These are phyloP conservation scores for Drosophila ambigua DNA, from an alignment of 1,140 invertebrate genomes.

Conservation along the genomic window DNA sequence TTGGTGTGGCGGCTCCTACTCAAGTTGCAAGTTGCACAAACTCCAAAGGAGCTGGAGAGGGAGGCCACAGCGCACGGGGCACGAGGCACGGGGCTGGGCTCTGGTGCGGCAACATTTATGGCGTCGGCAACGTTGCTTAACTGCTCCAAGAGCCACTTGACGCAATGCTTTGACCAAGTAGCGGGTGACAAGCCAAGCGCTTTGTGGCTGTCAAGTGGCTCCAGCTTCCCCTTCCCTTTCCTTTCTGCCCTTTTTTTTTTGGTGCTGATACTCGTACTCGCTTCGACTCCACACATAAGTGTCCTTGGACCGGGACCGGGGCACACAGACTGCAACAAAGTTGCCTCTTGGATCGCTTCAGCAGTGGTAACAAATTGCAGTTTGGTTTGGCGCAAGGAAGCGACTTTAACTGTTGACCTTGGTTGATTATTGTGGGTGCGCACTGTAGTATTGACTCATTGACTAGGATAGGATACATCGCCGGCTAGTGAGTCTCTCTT, in stretches of 20 bases:
- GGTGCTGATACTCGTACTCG: slow-evolving; percentile 17
- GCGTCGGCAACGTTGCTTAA: slow-evolving; percentile 74
- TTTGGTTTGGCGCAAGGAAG: slow-evolving; percentile 10
- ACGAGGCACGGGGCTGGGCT: background rate
- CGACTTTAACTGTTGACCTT: slow-evolving; percentile 36
- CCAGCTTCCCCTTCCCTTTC: slow-evolving; percentile 12
- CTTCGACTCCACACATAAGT: slow-evolving; percentile 72
- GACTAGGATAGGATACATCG: background rate
- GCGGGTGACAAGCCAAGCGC: slow-evolving; percentile 76
- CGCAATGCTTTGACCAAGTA: slow-evolving; percentile 77
- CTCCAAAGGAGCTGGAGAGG: slow-evolving; percentile 15
- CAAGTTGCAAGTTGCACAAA: slow-evolving; percentile 33
- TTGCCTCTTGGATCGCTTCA: slow-evolving; percentile 29
- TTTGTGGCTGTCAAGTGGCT: slow-evolving; percentile 76
- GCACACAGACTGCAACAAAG: slow-evolving; percentile 57
- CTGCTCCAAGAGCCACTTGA: slow-evolving; percentile 72
- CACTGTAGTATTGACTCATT: slow-evolving; percentile 3
- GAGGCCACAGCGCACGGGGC: background rate
- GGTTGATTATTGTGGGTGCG: slow-evolving; percentile 23
- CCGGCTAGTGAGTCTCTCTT: background rate
- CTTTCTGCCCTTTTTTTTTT: slow-evolving; percentile 14
- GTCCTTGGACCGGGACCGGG: slow-evolving; percentile 50
- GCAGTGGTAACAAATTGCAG: slow-evolving; percentile 44
- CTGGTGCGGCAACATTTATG: slow-evolving; percentile 69
- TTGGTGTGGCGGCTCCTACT: slow-evolving; percentile 17